Percentiles rank a stretch among this genome's conserved stretches.
phyloP scores from a whole-genome alignment of 2,797 vertebrate species.

The Parauchenoglanis punctatus region DNA sequence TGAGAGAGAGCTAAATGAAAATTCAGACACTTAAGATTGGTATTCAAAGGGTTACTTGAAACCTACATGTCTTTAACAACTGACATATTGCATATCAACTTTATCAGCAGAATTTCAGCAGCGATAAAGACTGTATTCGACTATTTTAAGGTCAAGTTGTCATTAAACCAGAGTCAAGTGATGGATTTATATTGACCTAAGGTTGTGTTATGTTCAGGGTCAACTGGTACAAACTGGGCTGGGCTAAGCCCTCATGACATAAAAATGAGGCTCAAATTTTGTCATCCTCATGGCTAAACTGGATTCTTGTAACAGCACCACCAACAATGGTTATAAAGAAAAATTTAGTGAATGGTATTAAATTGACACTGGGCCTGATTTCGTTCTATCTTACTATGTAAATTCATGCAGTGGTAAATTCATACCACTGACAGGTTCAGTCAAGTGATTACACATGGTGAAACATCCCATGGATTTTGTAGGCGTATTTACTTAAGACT shows the following conservation, averaged over 20 bases:
- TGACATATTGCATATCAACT: not conserved
- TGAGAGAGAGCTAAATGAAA: not conserved
- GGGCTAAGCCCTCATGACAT: not conserved
- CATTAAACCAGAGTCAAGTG: not conserved
- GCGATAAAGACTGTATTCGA: not conserved
- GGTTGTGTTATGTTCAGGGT: not conserved
- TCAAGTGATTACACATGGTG: not conserved
- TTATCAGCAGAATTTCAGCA: not conserved
- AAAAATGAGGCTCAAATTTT: not conserved
- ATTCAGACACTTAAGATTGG: conserved; percentile 1
- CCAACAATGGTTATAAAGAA: not conserved
- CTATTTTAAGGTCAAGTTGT: not conserved
- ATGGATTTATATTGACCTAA: not conserved
- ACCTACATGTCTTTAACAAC: not conserved
- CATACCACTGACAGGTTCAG: not conserved
- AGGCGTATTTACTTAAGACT: not conserved
- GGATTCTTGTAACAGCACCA: not conserved
- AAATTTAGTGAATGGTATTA: not conserved
- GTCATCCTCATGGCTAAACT: not conserved
- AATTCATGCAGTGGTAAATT: not conserved
- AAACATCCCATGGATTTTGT: not conserved
- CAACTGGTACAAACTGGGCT: not conserved
- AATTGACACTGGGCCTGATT: not conserved
- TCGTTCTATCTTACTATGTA: not conserved
- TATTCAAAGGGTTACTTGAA: not conserved